Base-by-base conservation (phyloP, 2,888 invertebrate species). In the Aphodius granarius region DNA sequence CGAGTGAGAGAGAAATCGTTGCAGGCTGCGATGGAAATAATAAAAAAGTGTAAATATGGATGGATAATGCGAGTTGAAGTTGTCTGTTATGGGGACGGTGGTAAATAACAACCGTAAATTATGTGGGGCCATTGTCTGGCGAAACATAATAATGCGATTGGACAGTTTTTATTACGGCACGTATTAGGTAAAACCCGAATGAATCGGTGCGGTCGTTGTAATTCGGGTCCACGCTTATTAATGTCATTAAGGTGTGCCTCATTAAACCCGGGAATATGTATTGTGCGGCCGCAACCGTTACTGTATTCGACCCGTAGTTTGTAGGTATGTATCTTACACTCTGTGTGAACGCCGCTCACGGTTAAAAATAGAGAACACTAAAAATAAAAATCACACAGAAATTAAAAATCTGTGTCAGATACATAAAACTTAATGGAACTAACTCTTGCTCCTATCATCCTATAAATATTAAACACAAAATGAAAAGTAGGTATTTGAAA, bases 191-290 rank as follows among this genome's bases (percentile, higher is more conserved):
- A 79, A 79, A 78, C 78, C 79, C 78, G 78, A 78, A 79, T 78
- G 78, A 63, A 74, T 74, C 70, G 70, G 62, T 74, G 68, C 19
- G 71, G 77, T 79, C 76, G 75, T 79, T 79, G 78, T 79, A 80
- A 79, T 80, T 79, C 80, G 75, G 75, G 75, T 74, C 79, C 77
- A 78, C 77, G 76, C 77, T 79, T 78, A 80, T 80, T 78, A 80
- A 78, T 79, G 80, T 78, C 78, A 80, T 80, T 78, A 80, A 78
- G 80, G 80, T 75, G 80, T 79, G 80, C 73, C 80, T 75, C 65
- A 72, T 77, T 77, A 75, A 71, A 75, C 64, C 66, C 68, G 71
- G 72, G 73, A 71, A 19, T 72, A 62, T 62, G 63, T 62, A 63
- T 72, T 72, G 63, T 63, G 21, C 21, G 9, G 20, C 63, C 13